Evolutionary conservation across 2,113 vertebrate species (phyloP).

Genomic region (Columba janthina): DNA sequence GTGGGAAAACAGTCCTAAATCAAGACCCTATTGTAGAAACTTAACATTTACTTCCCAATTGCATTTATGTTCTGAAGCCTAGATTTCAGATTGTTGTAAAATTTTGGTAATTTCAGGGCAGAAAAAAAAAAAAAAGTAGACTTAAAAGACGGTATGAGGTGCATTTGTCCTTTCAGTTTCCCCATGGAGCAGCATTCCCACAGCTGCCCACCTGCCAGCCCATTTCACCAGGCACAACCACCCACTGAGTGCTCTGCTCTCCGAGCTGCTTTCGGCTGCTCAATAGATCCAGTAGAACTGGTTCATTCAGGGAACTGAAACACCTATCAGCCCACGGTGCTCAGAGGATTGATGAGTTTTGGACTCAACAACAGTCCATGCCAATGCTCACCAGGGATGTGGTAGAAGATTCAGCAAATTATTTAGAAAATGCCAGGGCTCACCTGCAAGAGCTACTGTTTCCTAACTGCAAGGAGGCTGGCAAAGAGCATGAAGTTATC

Average conservation of each 20-base stretch:
- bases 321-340: background rate
- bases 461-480: background rate
- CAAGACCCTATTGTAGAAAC: background rate
- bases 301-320: background rate
- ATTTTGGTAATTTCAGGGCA: background rate
- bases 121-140: background rate
- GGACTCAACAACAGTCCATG: background rate
- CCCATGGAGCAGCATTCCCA: accelerated
- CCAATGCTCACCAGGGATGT: accelerated
- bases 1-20: background rate
- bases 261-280: background rate
- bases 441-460: background rate
- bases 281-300: accelerated
- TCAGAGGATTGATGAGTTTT: background rate
- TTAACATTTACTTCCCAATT: background rate
- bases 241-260: accelerated
- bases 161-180: background rate
- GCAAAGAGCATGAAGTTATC: background rate
- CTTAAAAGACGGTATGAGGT: background rate
- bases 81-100: background rate
- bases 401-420: background rate
- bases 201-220: background rate
- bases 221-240: accelerated
- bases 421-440: background rate
- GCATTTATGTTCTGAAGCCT: background rate